These are phyloP conservation scores for Amphiprion ocellaris DNA, from an alignment of 2,113 vertebrate species.

Conservation along the genomic window DNA sequence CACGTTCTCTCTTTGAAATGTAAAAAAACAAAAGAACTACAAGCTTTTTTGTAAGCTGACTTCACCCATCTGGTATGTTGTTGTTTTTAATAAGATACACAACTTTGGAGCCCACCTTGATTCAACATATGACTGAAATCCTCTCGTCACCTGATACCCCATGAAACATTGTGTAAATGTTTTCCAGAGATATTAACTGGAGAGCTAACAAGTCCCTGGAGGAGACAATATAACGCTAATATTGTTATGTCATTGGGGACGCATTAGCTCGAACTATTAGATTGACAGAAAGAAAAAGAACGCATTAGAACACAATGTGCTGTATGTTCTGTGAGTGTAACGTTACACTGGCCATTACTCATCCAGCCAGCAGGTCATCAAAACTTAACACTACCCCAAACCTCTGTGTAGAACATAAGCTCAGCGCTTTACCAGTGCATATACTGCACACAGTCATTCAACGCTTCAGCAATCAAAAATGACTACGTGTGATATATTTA, in stretches of 20 bases:
- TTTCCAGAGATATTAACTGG: conserved; percentile 54
- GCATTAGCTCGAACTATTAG: conserved; percentile 19
- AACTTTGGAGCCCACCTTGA: conserved; percentile 42
- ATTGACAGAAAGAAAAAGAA: conserved; percentile 34
- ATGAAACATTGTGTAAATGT: conserved; percentile 64
- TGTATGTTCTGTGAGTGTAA: conserved; percentile 21
- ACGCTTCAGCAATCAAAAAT: neutral
- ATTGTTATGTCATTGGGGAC: conserved; percentile 44
- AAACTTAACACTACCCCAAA: neutral
- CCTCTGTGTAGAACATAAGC: neutral
- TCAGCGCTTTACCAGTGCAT: neutral
- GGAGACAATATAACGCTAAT: conserved; percentile 19
- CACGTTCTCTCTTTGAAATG: conserved; percentile 33
- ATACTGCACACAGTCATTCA: neutral
- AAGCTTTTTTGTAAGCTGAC: conserved; percentile 3
- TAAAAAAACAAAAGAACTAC: conserved; percentile 48
- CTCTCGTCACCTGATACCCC: conserved; percentile 50
- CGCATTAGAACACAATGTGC: conserved; percentile 22
- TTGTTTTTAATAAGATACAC: conserved; percentile 56
- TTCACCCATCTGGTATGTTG: conserved; percentile 50
- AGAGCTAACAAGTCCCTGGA: conserved; percentile 44
- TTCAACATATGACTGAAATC: conserved; percentile 48
- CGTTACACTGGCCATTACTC: conserved; percentile 26
- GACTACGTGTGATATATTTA: neutral
- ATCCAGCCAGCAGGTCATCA: conserved; percentile 28